Percentiles rank a stretch among this genome's conserved stretches.
Evolutionary conservation across 2,113 vertebrate species (phyloP).

Genomic region (Lontra canadensis): DNA sequence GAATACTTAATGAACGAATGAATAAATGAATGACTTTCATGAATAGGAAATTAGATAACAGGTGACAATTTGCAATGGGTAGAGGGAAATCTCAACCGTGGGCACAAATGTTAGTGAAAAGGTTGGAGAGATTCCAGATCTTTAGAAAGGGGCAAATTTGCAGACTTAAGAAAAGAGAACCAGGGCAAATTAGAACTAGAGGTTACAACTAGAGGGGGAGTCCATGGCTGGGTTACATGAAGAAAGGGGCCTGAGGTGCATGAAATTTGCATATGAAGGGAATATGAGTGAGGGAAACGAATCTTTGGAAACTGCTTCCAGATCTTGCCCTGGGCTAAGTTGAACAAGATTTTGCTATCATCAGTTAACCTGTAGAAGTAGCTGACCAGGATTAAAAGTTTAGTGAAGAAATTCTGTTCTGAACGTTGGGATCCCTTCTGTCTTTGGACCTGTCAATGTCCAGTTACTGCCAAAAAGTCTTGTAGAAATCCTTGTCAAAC

Average conservation of each 20-base stretch:
- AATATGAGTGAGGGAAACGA: background rate
- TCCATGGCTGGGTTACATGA: background rate
- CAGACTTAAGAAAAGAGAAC: background rate
- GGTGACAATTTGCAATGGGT: background rate
- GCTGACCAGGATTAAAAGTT: background rate
- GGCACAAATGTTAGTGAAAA: background rate
- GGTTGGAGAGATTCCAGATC: background rate
- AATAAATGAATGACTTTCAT: background rate
- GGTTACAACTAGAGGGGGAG: too few species aligned
- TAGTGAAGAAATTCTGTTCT: background rate
- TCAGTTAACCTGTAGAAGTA: background rate
- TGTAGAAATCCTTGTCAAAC: background rate
- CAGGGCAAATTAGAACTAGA: background rate
- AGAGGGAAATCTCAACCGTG: background rate
- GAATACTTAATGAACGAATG: background rate
- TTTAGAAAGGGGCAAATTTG: background rate
- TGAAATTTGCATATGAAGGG: background rate
- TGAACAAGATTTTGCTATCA: background rate
- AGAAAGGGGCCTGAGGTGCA: background rate
- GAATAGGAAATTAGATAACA: background rate
- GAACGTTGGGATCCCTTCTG: background rate
- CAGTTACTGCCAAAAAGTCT: background rate
- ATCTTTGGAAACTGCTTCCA: background rate
- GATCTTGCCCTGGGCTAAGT: background rate
- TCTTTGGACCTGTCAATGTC: background rate